These are phyloP conservation scores for Ispidina lecontei DNA, from an alignment of 2,797 vertebrate genomes.

Conservation along the genomic window DNA sequence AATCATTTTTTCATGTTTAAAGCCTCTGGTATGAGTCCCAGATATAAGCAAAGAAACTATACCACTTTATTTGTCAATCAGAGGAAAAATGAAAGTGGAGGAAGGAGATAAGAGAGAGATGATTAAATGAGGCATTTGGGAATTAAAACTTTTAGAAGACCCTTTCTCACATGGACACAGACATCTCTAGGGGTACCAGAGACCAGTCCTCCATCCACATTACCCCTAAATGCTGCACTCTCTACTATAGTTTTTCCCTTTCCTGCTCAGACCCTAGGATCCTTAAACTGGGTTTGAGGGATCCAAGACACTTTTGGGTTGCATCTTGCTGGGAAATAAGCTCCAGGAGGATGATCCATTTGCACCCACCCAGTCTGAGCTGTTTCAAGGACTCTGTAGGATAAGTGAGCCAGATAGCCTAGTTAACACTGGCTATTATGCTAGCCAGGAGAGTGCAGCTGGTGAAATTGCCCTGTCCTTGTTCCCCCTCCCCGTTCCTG, in stretches of 20 bases:
- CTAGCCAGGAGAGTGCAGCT: neutral
- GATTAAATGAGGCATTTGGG: neutral
- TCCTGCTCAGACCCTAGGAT: neutral
- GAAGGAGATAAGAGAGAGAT: neutral
- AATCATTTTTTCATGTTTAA: neutral
- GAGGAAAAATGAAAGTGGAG: neutral
- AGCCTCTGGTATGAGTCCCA: neutral
- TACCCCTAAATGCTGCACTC: neutral
- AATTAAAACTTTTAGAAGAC: neutral
- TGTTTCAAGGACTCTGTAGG: neutral
- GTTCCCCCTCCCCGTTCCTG: neutral
- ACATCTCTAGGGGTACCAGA: neutral
- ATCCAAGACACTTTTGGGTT: neutral
- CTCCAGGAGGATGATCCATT: neutral
- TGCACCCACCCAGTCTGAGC: rapidly evolving
- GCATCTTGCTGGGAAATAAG: neutral
- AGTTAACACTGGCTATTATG: rapidly evolving
- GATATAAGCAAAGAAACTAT: neutral
- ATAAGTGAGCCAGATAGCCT: neutral
- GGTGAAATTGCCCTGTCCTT: neutral
- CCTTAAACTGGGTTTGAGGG: neutral
- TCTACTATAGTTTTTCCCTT: neutral
- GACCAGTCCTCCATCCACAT: neutral
- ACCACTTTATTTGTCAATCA: neutral
- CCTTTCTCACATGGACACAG: neutral